These are phyloP conservation scores for Phrynosoma platyrhinos DNA, from an alignment of 2,113 vertebrate species.

Conservation along the genomic window DNA sequence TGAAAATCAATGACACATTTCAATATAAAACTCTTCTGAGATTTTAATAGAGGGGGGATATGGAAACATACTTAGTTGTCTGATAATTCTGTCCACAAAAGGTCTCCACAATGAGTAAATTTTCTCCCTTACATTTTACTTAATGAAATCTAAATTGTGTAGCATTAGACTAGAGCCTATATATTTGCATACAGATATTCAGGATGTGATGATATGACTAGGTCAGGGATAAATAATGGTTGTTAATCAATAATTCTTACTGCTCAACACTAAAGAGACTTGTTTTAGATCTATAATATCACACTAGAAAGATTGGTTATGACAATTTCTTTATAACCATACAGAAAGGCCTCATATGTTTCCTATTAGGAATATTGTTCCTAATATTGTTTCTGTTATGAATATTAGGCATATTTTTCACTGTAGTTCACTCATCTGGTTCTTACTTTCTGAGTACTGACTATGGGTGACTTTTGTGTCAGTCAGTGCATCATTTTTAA, in stretches of 20 bases:
- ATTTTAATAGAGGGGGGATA: slow-evolving; percentile 68
- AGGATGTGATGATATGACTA: slow-evolving; percentile 72
- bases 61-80: slow-evolving; percentile 65
- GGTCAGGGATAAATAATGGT: slow-evolving; percentile 79
- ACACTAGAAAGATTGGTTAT: slow-evolving; percentile 80
- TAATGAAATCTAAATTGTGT: slow-evolving; percentile 72
- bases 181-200: slow-evolving; percentile 67
- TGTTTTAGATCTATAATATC: slow-evolving; percentile 81
- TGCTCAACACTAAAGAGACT: slow-evolving; percentile 79
- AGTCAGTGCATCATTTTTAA: slow-evolving; percentile 35
- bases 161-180: slow-evolving; percentile 61
- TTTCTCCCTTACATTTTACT: slow-evolving; percentile 65
- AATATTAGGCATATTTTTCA: slow-evolving; percentile 70
- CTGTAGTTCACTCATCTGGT: slow-evolving; percentile 65
- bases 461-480: slow-evolving; percentile 62
- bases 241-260: slow-evolving; percentile 82
- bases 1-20: slow-evolving; percentile 54
- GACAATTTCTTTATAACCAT: slow-evolving; percentile 79
- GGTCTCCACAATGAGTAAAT: slow-evolving; percentile 68
- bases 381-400: slow-evolving; percentile 67
- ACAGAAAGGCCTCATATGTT: slow-evolving; percentile 63
- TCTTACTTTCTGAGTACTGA: slow-evolving; percentile 65
- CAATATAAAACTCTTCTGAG: slow-evolving; percentile 71
- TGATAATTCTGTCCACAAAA: slow-evolving; percentile 71
- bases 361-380: too few species aligned